Evolutionary conservation across 1,140 invertebrate genomes (phyloP).

Genomic region (Aphidius gifuensis): DNA sequence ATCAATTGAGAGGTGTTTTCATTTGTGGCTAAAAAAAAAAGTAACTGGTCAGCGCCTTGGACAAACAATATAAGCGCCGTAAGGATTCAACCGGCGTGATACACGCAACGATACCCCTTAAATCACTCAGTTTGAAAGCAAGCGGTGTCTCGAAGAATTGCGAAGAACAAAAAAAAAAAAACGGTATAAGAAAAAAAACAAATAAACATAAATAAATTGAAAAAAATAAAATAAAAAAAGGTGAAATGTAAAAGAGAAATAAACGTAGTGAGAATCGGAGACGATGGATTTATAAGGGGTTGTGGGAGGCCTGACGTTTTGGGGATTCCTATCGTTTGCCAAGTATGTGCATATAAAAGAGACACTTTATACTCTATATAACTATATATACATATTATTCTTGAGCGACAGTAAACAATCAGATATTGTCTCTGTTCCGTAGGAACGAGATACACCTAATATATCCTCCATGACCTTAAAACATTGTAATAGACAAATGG

Average conservation of each 20-base stretch:
- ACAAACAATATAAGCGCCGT: slow-evolving; percentile 22
- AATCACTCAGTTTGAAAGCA: slow-evolving; percentile 37
- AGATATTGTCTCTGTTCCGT: too few relatives aligned
- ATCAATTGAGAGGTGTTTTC: too few relatives aligned
- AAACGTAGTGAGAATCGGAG: slow-evolving; percentile 28
- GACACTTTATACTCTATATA: slow-evolving; percentile 18
- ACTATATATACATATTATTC: background rate
- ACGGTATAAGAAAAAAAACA: slow-evolving; percentile 11
- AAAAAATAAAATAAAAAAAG: slow-evolving; percentile 21
- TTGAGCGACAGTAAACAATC: background rate
- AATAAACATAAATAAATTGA: slow-evolving; percentile 21
- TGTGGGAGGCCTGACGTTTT: slow-evolving; percentile 38
- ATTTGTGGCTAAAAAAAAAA: background rate
- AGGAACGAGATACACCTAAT: too few relatives aligned
- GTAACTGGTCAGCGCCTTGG: slow-evolving; percentile 12
- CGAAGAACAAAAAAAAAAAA: slow-evolving; percentile 1
- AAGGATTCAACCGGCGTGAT: slow-evolving; percentile 36
- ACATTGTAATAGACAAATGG: too few relatives aligned
- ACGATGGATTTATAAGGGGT: slow-evolving; percentile 50
- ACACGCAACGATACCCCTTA: slow-evolving; percentile 43
- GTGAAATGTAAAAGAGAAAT: slow-evolving; percentile 11
- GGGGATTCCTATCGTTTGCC: slow-evolving; percentile 41
- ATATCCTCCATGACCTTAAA: too few relatives aligned
- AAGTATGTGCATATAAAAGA: slow-evolving; percentile 17
- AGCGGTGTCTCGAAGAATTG: slow-evolving; percentile 17